phyloP scores from a whole-genome alignment of 2,888 invertebrate genomes.

The Pachliopta kotzebuea region DNA sequence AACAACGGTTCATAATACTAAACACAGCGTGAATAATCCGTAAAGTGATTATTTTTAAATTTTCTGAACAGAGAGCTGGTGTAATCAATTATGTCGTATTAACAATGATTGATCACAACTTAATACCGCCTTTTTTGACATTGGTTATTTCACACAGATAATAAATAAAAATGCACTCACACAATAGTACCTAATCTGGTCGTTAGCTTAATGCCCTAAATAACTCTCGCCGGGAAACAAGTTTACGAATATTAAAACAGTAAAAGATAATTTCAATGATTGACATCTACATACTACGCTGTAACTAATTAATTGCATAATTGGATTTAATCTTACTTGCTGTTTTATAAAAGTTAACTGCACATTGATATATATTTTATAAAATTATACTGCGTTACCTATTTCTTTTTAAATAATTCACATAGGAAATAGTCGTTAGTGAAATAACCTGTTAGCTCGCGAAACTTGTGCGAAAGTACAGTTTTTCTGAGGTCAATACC shows the following conservation, averaged over 20 bases:
- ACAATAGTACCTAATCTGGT: conserved; percentile 23
- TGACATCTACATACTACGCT: conserved; percentile 23
- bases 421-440: conserved; percentile 3
- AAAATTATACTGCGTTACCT: neutral
- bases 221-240: conserved; percentile 21
- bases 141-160: conserved; percentile 13
- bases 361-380: neutral
- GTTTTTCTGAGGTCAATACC: conserved; percentile 21
- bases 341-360: conserved; percentile 1
- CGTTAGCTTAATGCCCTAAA: conserved; percentile 25
- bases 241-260: conserved; percentile 24
- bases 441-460: conserved; percentile 5
- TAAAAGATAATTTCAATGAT: conserved; percentile 20
- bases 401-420: neutral
- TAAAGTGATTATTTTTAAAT: conserved; percentile 19
- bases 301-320: conserved; percentile 15
- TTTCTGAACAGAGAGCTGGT: conserved; percentile 9
- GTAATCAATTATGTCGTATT: conserved; percentile 28
- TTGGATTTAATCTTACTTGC: conserved; percentile 11
- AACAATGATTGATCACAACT: conserved; percentile 26
- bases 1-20: neutral
- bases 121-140: conserved; percentile 12
- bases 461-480: conserved; percentile 7
- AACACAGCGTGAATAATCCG: conserved; percentile 4
- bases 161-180: conserved; percentile 20